Evolutionary conservation across 2,113 vertebrate genomes (phyloP).

Genomic region (Leucosticte australis): DNA sequence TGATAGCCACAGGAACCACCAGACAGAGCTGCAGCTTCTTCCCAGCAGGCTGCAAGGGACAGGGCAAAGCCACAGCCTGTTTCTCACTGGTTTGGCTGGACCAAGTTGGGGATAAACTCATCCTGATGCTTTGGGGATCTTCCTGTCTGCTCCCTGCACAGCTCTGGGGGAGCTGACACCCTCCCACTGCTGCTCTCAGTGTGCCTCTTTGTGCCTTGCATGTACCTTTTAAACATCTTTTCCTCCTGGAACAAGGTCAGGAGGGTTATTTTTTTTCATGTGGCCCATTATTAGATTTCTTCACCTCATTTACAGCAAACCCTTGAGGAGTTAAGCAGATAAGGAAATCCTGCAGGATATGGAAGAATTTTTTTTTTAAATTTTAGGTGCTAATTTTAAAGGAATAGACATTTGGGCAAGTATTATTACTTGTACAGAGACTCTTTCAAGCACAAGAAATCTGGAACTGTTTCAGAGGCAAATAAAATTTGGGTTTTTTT

Average conservation of each 20-base stretch:
- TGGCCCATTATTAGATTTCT: not conserved
- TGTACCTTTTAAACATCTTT: not conserved
- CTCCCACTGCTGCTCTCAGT: not conserved
- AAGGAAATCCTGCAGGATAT: not conserved
- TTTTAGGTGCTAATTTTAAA: conserved; percentile 11
- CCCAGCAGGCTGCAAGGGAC: not conserved
- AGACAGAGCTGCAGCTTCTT: not conserved
- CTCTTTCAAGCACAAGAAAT: not conserved
- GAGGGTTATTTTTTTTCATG: not conserved
- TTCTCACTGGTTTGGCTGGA: not conserved
- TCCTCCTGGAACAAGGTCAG: not conserved
- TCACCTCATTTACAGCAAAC: not conserved
- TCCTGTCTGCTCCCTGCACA: not conserved
- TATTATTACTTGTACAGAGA: not conserved
- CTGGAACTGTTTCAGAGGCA: not conserved
- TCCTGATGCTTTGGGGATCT: not conserved
- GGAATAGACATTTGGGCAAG: not conserved
- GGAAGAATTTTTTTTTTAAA: not conserved
- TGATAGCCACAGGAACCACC: fast-evolving
- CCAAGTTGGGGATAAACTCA: not conserved
- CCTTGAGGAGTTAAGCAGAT: not conserved
- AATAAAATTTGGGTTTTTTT: not conserved
- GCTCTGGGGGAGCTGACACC: not conserved
- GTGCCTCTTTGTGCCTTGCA: not conserved
- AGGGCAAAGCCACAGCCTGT: not conserved